Conservation (phyloP, 2,797 vertebrate species). For the Poeciliopsis paucimaculata region DNA sequence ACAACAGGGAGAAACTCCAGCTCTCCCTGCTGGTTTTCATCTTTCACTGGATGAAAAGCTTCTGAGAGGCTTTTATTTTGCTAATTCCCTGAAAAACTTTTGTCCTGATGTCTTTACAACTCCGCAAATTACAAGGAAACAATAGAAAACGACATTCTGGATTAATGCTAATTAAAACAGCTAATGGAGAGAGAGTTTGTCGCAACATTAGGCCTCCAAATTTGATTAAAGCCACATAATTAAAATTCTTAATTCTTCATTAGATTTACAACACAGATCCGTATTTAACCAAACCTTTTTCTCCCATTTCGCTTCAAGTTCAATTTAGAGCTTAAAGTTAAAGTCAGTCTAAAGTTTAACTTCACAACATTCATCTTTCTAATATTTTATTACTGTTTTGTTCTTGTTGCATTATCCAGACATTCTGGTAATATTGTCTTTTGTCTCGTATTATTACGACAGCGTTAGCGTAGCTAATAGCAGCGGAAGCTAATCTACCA, state of each 20-base stretch:
- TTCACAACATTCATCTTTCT: not conserved
- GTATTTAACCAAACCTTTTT: not conserved
- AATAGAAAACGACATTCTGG: not conserved
- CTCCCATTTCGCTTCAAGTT: not conserved
- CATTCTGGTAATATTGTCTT: not conserved
- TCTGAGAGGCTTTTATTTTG: not conserved
- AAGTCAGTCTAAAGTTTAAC: too few relatives aligned
- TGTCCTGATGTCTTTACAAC: not conserved
- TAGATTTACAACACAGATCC: slow-evolving; percentile 5
- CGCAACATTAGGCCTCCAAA: not conserved
- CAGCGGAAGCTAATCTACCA: too few relatives aligned
- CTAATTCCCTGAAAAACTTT: not conserved
- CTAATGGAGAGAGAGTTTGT: slow-evolving; percentile 12
- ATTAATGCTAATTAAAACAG: slow-evolving; percentile 9
- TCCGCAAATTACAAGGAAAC: not conserved
- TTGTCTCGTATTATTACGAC: too few relatives aligned
- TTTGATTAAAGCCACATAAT: slow-evolving; percentile 16
- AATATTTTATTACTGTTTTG: not conserved
- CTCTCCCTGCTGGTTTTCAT: not conserved
- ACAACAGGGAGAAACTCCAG: not conserved
- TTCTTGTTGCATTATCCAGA: not conserved
- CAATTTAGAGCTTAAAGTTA: not conserved
- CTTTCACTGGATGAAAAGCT: not conserved
- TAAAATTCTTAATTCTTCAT: slow-evolving; percentile 2
- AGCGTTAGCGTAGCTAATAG: too few relatives aligned